These are phyloP conservation scores for Mesorhabditis spiculigera DNA, from an alignment of 2,888 invertebrate genomes.

Conservation along the genomic window DNA sequence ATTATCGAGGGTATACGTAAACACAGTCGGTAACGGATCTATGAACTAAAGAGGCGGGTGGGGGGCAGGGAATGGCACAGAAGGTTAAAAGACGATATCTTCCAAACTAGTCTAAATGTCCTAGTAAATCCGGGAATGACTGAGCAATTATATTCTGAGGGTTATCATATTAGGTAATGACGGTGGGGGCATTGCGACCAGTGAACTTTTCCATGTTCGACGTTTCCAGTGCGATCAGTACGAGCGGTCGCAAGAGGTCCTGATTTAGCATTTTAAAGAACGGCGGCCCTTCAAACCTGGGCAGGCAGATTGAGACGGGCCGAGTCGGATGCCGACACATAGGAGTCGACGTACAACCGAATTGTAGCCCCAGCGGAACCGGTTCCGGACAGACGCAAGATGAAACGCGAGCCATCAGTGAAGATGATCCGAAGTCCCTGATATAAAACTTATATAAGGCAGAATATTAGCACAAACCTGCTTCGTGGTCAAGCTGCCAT, in stretches of 20 bases:
- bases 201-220: slow-evolving; percentile 80
- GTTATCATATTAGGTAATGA: slow-evolving; percentile 72
- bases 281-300: slow-evolving; percentile 57
- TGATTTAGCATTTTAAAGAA: slow-evolving; percentile 47
- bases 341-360: slow-evolving; percentile 81
- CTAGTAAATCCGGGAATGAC: too few species aligned
- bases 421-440: slow-evolving; percentile 90
- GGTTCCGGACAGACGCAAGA: slow-evolving; percentile 91
- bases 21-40: too few species aligned
- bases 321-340: slow-evolving; percentile 75
- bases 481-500: slow-evolving; percentile 75
- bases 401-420: slow-evolving; percentile 86
- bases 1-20: too few species aligned
- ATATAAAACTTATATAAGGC: slow-evolving; percentile 10
- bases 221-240: slow-evolving; percentile 80
- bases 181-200: slow-evolving; percentile 85
- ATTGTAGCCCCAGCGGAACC: slow-evolving; percentile 97
- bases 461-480: slow-evolving; percentile 30
- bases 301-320: slow-evolving; percentile 63
- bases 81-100: too few species aligned
- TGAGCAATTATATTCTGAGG: not conserved
- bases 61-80: too few species aligned
- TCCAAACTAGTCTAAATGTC: too few species aligned
- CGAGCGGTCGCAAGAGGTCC: slow-evolving; percentile 78
- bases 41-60: too few species aligned